Evolutionary conservation across 2,797 vertebrate genomes (phyloP).

Genomic region (Schizothorax lantsangensis): DNA sequence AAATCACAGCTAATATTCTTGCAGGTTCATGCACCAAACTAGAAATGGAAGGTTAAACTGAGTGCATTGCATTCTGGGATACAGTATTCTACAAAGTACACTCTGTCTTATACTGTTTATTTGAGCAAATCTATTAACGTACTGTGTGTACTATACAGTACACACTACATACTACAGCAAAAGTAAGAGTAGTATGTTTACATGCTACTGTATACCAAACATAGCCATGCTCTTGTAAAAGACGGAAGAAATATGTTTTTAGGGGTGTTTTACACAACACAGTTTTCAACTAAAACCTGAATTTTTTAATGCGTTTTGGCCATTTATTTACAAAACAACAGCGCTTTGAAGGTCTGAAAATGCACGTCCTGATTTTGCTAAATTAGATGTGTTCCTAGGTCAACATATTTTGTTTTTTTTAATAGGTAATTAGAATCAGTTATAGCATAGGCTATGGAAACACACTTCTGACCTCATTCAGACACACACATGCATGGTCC

Average conservation of each 20-base stretch:
- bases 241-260: neutral
- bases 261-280: too few species aligned
- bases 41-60: neutral
- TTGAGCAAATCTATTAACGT: neutral
- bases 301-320: too few species aligned
- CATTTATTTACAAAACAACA: too few species aligned
- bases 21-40: neutral
- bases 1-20: neutral
- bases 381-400: too few species aligned
- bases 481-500: neutral
- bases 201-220: neutral
- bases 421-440: neutral
- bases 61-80: conserved; percentile 19
- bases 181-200: neutral
- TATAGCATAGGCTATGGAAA: neutral
- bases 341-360: too few species aligned
- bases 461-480: neutral
- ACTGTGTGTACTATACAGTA: too few species aligned
- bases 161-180: neutral
- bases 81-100: neutral
- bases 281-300: too few species aligned
- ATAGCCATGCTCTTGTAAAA: neutral
- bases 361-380: too few species aligned
- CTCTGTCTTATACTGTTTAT: neutral
- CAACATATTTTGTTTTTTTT: neutral